phyloP scores from a whole-genome alignment of 2,113 vertebrate species.

The Miniopterus natalensis region DNA sequence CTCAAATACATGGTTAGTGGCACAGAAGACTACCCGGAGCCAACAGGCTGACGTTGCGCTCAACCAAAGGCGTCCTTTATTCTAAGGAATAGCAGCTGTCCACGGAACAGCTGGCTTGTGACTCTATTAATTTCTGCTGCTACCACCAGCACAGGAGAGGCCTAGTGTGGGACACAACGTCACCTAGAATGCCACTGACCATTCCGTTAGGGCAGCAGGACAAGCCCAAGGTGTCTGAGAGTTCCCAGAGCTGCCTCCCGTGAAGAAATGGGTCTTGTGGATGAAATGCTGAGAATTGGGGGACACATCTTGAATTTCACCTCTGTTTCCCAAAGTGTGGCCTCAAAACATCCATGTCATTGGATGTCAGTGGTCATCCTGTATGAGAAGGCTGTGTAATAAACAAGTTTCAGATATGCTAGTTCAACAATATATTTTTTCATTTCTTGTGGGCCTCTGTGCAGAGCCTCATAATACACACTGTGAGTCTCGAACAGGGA shows the following conservation, averaged over 20 bases:
- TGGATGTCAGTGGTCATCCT: neutral
- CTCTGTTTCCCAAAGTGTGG: neutral
- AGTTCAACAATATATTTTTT: neutral
- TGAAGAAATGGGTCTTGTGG: neutral
- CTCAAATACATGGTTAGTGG: constrained; percentile 67
- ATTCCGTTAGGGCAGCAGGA: constrained; percentile 73
- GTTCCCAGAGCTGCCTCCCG: neutral
- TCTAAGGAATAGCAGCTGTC: constrained; percentile 81
- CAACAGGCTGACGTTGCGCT: constrained; percentile 81
- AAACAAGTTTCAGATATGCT: neutral
- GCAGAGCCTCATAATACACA: neutral
- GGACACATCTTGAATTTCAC: neutral
- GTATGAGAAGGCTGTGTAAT: neutral
- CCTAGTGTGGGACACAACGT: constrained; percentile 56
- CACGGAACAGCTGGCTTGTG: constrained; percentile 39
- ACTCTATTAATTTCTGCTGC: constrained; percentile 74
- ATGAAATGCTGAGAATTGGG: neutral
- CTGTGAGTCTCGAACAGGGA: neutral
- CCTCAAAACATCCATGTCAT: neutral
- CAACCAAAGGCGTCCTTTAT: constrained; percentile 82
- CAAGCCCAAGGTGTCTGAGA: constrained; percentile 75
- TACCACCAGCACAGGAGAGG: constrained; percentile 73
- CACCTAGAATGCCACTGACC: constrained; percentile 82
- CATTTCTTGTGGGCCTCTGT: neutral
- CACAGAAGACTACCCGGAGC: constrained; percentile 77